Conservation (phyloP, 1,140 invertebrate species). For the Drosophila biarmipes region DNA sequence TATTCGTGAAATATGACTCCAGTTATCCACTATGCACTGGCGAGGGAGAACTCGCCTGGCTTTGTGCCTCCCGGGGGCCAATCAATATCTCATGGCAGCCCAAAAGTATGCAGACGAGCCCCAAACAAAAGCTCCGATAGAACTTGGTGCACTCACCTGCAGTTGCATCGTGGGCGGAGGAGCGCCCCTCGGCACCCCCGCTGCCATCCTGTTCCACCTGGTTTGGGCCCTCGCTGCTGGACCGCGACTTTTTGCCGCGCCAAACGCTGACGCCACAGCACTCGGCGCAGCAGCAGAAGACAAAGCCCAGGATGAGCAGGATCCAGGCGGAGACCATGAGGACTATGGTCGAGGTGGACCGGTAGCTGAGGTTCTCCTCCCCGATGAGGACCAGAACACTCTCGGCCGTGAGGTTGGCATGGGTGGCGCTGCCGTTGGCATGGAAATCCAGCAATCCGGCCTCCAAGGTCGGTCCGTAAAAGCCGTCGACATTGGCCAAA, state of each 20-base stretch:
- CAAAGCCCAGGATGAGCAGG: constrained; percentile 72
- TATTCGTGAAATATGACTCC: constrained; percentile 52
- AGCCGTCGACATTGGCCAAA: constrained; percentile 47
- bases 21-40: constrained; percentile 13
- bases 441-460: constrained; percentile 19
- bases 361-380: constrained; percentile 57
- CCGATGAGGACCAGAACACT: constrained; percentile 59
- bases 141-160: constrained; percentile 59
- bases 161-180: constrained; percentile 14
- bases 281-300: constrained; percentile 76
- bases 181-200: constrained; percentile 1
- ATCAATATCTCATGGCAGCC: constrained; percentile 56
- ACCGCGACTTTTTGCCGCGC: constrained; percentile 58
- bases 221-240: constrained; percentile 25
- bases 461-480: constrained; percentile 35
- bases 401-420: constrained; percentile 42
- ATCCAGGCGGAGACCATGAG: constrained; percentile 77
- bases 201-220: constrained; percentile 4
- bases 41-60: constrained; percentile 7
- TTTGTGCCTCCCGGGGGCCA: constrained; percentile 4
- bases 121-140: constrained; percentile 39
- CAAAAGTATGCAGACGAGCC: constrained; percentile 62
- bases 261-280: constrained; percentile 72
- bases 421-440: constrained; percentile 10
- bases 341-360: constrained; percentile 73